These are phyloP conservation scores for Odontothrips loti DNA, from an alignment of 2,888 invertebrate genomes.

Conservation along the genomic window DNA sequence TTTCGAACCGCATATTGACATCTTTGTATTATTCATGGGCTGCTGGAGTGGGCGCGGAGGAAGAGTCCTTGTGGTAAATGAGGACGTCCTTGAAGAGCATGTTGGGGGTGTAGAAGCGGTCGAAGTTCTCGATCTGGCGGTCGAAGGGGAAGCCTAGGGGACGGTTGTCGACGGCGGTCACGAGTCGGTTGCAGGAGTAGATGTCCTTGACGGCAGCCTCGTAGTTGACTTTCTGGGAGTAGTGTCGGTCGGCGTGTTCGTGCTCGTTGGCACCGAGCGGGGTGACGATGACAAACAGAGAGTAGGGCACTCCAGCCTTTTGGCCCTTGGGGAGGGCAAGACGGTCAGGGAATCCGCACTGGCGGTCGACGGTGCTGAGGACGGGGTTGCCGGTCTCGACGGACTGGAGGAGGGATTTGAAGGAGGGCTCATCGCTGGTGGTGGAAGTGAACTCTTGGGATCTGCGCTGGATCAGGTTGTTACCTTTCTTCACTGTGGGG, in stretches of 20 bases:
- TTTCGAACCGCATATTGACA: conserved; percentile 63
- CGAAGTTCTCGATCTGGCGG: conserved; percentile 49
- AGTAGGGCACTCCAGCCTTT: conserved; percentile 58
- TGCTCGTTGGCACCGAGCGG: conserved; percentile 45
- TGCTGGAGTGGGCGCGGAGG: conserved; percentile 38
- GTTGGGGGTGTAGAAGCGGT: conserved; percentile 51
- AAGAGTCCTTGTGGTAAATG: conserved; percentile 52
- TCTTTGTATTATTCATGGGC: conserved; percentile 47
- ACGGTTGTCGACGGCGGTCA: conserved; percentile 49
- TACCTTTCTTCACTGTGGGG: conserved; percentile 53
- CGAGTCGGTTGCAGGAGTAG: conserved; percentile 43
- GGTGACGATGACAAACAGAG: conserved; percentile 58
- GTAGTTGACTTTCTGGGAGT: conserved; percentile 38
- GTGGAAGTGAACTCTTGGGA: conserved; percentile 63
- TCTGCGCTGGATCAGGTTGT: conserved; percentile 63
- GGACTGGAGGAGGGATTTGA: conserved; percentile 59
- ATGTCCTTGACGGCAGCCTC: conserved; percentile 40
- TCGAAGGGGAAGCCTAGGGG: conserved; percentile 58
- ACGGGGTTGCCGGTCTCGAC: conserved; percentile 53
- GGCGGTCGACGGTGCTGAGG: conserved; percentile 50
- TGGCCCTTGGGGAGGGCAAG: conserved; percentile 62
- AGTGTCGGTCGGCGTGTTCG: conserved; percentile 39
- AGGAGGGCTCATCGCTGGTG: conserved; percentile 59
- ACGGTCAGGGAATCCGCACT: conserved; percentile 59
- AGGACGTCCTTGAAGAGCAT: conserved; percentile 51